These are phyloP conservation scores for Uromys caudimaculatus DNA, from an alignment of 2,797 vertebrate genomes.

Conservation along the genomic window DNA sequence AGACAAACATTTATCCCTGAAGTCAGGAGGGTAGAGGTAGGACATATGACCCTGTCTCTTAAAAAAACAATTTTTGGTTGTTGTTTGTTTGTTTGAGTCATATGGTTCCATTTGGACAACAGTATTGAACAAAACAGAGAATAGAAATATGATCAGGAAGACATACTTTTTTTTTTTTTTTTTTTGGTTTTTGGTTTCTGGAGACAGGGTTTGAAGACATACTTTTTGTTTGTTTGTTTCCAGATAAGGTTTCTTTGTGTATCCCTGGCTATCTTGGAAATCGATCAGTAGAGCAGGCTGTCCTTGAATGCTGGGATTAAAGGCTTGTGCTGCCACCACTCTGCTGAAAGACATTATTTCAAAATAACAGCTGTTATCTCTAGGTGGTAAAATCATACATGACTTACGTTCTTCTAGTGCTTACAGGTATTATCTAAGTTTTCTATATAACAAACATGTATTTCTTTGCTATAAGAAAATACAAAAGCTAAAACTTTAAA, in stretches of 20 bases:
- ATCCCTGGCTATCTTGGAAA: background rate
- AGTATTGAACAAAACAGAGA: slow-evolving; percentile 3
- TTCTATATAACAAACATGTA: background rate
- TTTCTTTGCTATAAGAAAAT: slow-evolving; percentile 54
- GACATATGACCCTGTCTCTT: no score
- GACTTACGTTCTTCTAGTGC: background rate
- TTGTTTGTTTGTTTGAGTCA: background rate
- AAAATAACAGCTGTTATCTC: background rate
- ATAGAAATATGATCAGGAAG: slow-evolving; percentile 23
- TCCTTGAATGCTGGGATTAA: background rate
- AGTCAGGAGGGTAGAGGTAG: background rate
- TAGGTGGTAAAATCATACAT: background rate
- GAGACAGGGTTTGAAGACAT: no score
- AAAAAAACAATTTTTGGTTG: no score
- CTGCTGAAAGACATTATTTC: background rate
- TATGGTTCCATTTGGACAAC: slow-evolving; percentile 16
- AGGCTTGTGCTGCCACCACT: background rate
- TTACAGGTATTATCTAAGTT: slow-evolving; percentile 4
- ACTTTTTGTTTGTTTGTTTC: background rate
- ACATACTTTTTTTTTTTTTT: background rate
- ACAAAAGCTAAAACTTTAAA: background rate
- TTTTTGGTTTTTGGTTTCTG: no score
- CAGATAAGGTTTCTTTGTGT: background rate
- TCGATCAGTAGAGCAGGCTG: background rate
- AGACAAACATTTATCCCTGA: background rate